Evolutionary conservation across 2,888 invertebrate species (phyloP).

Genomic region (Leptogaster cylindrica): DNA sequence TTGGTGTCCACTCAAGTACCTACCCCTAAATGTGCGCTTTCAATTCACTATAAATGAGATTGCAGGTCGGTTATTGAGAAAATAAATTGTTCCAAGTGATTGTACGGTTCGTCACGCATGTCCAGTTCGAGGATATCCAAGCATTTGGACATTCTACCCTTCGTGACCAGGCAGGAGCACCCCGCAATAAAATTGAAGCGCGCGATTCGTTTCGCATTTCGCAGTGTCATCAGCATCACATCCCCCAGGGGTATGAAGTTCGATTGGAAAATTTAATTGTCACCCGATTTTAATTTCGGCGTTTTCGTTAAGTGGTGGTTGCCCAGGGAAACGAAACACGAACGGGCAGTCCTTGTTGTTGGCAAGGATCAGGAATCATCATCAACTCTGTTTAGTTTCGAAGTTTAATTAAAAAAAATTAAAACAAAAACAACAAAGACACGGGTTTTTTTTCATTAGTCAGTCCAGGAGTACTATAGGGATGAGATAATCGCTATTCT

Average conservation of each 20-base stretch:
- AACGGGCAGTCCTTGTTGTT: constrained; percentile 13
- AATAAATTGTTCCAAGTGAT: constrained; percentile 28
- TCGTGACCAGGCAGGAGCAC: constrained; percentile 22
- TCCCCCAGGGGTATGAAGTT: constrained; percentile 19
- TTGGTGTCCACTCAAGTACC: constrained; percentile 9
- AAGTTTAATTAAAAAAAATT: constrained; percentile 31
- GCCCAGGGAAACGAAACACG: not conserved
- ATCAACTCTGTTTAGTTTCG: constrained; percentile 20
- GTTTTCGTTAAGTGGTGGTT: constrained; percentile 16
- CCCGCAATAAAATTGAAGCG: constrained; percentile 24
- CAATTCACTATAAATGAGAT: constrained; percentile 20
- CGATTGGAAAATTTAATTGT: constrained; percentile 42
- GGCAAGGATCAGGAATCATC: not conserved
- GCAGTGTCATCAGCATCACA: constrained; percentile 41
- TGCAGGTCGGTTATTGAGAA: constrained; percentile 18
- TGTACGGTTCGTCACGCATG: constrained; percentile 27
- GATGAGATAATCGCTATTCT: no score
- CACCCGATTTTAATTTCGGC: constrained; percentile 40
- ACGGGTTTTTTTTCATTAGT: not conserved
- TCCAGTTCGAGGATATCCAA: not conserved
- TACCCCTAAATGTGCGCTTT: not conserved
- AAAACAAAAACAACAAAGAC: not conserved
- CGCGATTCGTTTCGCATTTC: constrained; percentile 40
- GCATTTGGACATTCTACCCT: no score
- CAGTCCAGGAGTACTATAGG: no score